phyloP scores from a whole-genome alignment of 2,113 vertebrate species.

The Danio rerio region DNA sequence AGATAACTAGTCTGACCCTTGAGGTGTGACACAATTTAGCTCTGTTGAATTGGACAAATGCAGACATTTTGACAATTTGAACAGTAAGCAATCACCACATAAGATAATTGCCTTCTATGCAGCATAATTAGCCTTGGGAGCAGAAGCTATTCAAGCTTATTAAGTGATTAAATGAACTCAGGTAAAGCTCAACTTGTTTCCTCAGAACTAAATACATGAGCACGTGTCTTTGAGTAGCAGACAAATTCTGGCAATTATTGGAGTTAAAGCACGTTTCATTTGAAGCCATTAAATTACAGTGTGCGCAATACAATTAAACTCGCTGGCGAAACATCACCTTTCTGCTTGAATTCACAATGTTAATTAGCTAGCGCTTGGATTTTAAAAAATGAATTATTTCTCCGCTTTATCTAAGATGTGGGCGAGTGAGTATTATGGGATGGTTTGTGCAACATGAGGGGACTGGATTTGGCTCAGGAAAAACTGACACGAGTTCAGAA shows the following conservation, averaged over 20 bases:
- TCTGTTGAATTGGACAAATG: slow-evolving; percentile 9
- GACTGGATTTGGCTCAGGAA: slow-evolving; percentile 60
- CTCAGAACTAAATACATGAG: slow-evolving; percentile 52
- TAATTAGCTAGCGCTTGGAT: slow-evolving; percentile 74
- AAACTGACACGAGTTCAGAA: slow-evolving; percentile 2
- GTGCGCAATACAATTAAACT: slow-evolving; percentile 71
- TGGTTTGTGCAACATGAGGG: slow-evolving; percentile 67
- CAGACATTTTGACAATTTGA: slow-evolving; percentile 41
- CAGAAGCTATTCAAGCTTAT: slow-evolving; percentile 76
- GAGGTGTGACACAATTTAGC: slow-evolving; percentile 8
- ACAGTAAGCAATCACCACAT: slow-evolving; percentile 69
- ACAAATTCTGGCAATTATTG: slow-evolving; percentile 66
- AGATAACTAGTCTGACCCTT: not conserved
- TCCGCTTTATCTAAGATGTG: slow-evolving; percentile 69
- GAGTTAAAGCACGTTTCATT: slow-evolving; percentile 72
- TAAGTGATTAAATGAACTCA: slow-evolving; percentile 80
- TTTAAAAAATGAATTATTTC: slow-evolving; percentile 73
- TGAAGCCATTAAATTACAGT: slow-evolving; percentile 73
- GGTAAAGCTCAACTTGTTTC: slow-evolving; percentile 79
- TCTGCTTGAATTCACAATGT: slow-evolving; percentile 80
- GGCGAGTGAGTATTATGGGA: slow-evolving; percentile 73
- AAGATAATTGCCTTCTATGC: slow-evolving; percentile 76
- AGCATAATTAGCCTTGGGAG: slow-evolving; percentile 79
- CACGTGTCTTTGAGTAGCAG: slow-evolving; percentile 67
- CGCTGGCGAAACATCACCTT: slow-evolving; percentile 70